phyloP scores from a whole-genome alignment of 2,113 vertebrate genomes.

The Ursus arctos region DNA sequence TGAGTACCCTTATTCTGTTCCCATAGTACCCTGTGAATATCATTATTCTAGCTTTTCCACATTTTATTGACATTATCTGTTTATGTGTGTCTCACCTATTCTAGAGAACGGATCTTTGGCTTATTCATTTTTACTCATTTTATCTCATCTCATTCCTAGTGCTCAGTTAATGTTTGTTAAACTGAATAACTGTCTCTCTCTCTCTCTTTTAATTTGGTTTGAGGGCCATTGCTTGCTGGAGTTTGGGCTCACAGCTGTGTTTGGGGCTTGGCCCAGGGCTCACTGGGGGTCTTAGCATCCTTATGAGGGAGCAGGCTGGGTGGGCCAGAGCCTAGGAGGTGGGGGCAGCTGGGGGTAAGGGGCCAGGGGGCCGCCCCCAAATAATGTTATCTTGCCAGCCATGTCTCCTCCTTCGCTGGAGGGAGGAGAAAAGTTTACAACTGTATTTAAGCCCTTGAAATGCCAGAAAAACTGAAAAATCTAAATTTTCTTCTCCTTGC shows the following conservation, averaged over 20 bases:
- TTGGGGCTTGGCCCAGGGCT: slow-evolving; percentile 75
- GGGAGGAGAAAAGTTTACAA: background rate
- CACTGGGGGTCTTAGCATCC: slow-evolving; percentile 63
- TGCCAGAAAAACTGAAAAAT: background rate
- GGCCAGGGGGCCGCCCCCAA: slow-evolving; percentile 59
- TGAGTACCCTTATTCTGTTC: background rate
- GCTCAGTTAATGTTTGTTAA: background rate
- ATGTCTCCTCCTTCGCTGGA: background rate
- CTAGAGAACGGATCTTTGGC: slow-evolving; percentile 28
- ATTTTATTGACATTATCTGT: background rate
- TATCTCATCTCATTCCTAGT: background rate
- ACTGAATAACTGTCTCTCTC: background rate
- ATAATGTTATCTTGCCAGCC: background rate
- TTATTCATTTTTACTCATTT: background rate
- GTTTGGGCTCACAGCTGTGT: slow-evolving; percentile 57
- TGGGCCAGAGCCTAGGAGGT: slow-evolving; percentile 40
- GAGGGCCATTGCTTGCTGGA: slow-evolving; percentile 52
- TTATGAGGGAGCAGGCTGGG: slow-evolving; percentile 66
- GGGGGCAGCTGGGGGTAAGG: background rate
- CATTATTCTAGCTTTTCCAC: background rate
- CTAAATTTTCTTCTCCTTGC: background rate
- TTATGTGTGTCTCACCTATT: background rate
- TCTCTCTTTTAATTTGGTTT: slow-evolving; percentile 56
- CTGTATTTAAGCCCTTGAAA: background rate
- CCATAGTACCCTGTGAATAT: background rate